These are phyloP conservation scores for Harpagifer antarcticus DNA, from an alignment of 2,797 vertebrate genomes.

Conservation along the genomic window DNA sequence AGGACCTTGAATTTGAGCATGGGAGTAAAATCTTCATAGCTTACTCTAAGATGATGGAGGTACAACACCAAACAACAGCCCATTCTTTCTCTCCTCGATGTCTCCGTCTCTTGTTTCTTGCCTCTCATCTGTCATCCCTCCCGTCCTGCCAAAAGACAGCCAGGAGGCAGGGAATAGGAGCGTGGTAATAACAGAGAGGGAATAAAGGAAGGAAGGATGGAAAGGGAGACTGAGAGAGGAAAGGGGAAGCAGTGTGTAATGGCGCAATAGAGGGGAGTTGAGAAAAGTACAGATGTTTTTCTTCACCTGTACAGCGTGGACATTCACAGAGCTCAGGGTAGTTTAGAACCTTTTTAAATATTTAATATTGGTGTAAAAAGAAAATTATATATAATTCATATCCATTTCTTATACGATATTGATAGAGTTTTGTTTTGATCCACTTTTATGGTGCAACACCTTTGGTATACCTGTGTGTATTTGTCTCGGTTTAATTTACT, in stretches of 20 bases:
- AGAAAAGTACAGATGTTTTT: constrained; percentile 43
- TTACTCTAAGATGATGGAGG: constrained; percentile 25
- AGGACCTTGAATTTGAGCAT: constrained; percentile 7
- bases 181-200: constrained; percentile 63
- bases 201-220: constrained; percentile 28
- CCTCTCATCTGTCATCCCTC: constrained; percentile 65
- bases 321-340: constrained; percentile 13
- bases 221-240: constrained; percentile 18
- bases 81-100: constrained; percentile 47
- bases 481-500: background rate
- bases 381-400: constrained; percentile 22
- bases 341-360: constrained; percentile 20
- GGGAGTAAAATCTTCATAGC: constrained; percentile 18
- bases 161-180: constrained; percentile 64
- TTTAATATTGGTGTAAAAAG: constrained; percentile 11
- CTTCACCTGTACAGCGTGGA: constrained; percentile 29
- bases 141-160: constrained; percentile 66
- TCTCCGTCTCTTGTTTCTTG: constrained; percentile 55
- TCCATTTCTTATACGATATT: background rate
- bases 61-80: constrained; percentile 43
- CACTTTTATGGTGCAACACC: background rate
- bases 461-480: background rate
- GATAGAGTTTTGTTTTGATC: constrained; percentile 5
- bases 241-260: constrained; percentile 44
- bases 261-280: constrained; percentile 29